These are phyloP conservation scores for Automeris io DNA, from an alignment of 2,888 invertebrate genomes.

Conservation along the genomic window DNA sequence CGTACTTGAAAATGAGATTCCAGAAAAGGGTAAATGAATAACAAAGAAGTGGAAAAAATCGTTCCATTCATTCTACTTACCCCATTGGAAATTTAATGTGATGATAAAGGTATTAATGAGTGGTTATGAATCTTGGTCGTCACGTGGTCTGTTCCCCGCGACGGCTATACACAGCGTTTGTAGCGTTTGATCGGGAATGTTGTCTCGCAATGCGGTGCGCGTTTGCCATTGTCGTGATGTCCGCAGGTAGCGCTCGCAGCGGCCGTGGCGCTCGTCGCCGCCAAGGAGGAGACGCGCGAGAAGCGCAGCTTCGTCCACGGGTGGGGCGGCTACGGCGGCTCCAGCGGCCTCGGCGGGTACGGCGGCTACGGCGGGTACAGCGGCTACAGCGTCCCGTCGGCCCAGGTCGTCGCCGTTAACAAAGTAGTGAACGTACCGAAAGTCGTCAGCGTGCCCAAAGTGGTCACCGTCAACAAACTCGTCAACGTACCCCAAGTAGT, in stretches of 20 bases:
- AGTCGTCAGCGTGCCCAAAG: conserved; percentile 35
- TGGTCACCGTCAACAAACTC: conserved; percentile 36
- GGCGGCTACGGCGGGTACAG: conserved; percentile 11
- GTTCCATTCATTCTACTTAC: no score
- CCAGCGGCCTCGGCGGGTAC: conserved; percentile 11
- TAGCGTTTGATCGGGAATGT: no score
- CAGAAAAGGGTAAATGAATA: no score
- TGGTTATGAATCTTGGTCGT: no score
- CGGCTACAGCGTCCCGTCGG: conserved; percentile 11
- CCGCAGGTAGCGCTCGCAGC: conserved; percentile 9
- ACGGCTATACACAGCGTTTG: no score
- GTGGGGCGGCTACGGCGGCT: conserved; percentile 11
- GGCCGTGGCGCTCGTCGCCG: conserved; percentile 25
- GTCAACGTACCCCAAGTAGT: conserved; percentile 45
- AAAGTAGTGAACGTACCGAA: conserved; percentile 37
- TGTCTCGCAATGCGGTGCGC: no score
- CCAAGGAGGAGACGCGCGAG: conserved; percentile 26
- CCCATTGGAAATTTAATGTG: no score
- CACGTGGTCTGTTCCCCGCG: no score
- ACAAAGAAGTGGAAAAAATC: no score
- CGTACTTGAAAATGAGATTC: no score
- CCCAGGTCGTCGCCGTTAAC: conserved; percentile 31
- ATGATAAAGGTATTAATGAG: no score
- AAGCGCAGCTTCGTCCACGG: conserved; percentile 36
- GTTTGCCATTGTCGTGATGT: no score